phyloP scores from a whole-genome alignment of 2,797 vertebrate species.

The Huso huso region DNA sequence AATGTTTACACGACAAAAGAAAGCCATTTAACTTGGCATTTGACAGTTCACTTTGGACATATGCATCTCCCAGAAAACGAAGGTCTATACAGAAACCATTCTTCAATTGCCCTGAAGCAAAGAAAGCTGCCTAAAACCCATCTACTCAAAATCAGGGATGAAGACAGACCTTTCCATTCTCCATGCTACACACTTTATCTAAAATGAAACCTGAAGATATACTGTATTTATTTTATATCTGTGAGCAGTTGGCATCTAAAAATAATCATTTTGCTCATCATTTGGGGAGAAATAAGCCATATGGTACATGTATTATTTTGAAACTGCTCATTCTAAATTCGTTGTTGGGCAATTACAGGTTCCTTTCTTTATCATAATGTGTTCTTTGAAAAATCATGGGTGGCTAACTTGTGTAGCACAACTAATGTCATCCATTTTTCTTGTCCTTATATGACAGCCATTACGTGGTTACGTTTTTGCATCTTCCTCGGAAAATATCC shows the following conservation, averaged over 20 bases:
- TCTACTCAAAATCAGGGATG: too few species aligned
- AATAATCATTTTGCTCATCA: neutral
- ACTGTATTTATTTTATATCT: neutral
- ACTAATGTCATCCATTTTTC: too few species aligned
- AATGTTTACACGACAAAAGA: neutral
- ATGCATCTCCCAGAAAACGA: conserved; percentile 3
- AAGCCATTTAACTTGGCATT: neutral
- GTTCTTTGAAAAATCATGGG: neutral
- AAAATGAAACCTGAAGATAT: too few species aligned
- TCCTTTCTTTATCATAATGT: neutral
- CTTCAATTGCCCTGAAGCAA: conserved; percentile 4
- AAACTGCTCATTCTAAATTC: too few species aligned
- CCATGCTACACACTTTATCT: too few species aligned
- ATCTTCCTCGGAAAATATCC: too few species aligned
- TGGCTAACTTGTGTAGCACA: too few species aligned
- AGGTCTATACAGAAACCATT: neutral
- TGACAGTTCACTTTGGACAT: conserved; percentile 4
- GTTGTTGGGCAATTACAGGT: too few species aligned
- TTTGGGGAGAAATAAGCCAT: neutral
- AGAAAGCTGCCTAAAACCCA: neutral
- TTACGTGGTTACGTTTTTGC: too few species aligned
- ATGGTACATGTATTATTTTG: neutral
- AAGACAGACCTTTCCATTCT: too few species aligned
- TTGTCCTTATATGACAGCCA: too few species aligned
- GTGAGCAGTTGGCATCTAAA: neutral